Percentiles rank a stretch among this genome's conserved stretches.
phyloP scores from a whole-genome alignment of 30 jellyfish, hydroid and myxozoan species.

The Nemopilema nomurai region DNA sequence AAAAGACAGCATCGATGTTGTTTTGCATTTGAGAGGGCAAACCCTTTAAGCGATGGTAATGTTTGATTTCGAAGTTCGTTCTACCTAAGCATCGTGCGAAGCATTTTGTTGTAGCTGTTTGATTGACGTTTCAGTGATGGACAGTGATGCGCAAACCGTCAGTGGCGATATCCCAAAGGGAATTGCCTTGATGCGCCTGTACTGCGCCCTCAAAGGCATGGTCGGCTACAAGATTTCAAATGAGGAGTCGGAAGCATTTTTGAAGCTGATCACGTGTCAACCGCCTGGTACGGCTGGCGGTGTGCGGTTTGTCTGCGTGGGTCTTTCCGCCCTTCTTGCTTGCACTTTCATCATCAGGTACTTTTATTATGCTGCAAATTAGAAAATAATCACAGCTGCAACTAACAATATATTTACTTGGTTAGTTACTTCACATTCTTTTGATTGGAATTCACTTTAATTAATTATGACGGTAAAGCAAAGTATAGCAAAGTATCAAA shows the following conservation, averaged over 20 bases:
- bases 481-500: too few relatives aligned
- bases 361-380: background rate
- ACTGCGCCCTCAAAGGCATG: constrained; percentile 84
- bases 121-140: constrained; percentile 50
- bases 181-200: constrained; percentile 80
- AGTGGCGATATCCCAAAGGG: constrained; percentile 71
- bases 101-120: too few relatives aligned
- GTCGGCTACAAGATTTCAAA: constrained; percentile 82
- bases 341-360: constrained; percentile 89
- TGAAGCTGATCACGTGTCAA: constrained; percentile 81
- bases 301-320: constrained; percentile 76
- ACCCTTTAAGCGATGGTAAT: too few relatives aligned
- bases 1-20: too few relatives aligned
- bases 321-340: constrained; percentile 86
- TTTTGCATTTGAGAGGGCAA: background rate
- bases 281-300: constrained; percentile 95
- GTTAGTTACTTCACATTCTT: too few relatives aligned
- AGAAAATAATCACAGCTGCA: too few relatives aligned
- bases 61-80: background rate
- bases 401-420: too few relatives aligned
- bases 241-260: constrained; percentile 89
- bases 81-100: background rate
- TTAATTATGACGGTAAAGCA: too few relatives aligned
- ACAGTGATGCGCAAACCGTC: constrained; percentile 13
- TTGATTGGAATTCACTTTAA: too few relatives aligned